Evolutionary conservation across 2,113 vertebrate genomes (phyloP).

Genomic region (Chamaea fasciata): DNA sequence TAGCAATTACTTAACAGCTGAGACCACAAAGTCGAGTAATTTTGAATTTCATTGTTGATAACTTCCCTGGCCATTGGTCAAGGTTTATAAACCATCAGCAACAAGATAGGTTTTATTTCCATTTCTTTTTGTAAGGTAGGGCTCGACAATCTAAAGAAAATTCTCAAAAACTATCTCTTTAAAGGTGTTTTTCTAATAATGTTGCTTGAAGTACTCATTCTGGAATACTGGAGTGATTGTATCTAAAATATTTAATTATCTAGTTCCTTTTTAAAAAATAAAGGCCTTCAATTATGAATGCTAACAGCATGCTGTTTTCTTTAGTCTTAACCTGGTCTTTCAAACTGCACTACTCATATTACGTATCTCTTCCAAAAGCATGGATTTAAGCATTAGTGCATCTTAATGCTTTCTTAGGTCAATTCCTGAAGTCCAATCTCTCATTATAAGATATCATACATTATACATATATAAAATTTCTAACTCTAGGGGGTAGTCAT

Average conservation of each 20-base stretch:
- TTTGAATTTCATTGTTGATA: background rate
- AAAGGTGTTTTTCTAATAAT: background rate
- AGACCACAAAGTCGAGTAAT: background rate
- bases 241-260: background rate
- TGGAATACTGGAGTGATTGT: background rate
- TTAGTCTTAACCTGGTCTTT: background rate
- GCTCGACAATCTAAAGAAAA: background rate
- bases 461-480: background rate
- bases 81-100: background rate
- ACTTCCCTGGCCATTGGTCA: background rate
- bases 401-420: background rate
- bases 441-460: background rate
- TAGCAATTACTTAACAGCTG: background rate
- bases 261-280: background rate
- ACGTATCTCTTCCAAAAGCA: background rate
- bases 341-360: background rate
- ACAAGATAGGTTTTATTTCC: background rate
- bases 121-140: background rate
- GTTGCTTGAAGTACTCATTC: background rate
- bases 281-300: background rate
- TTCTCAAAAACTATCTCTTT: background rate
- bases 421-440: background rate
- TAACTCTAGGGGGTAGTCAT: background rate
- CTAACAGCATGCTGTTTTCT: background rate
- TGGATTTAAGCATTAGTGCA: background rate